A percentile compares a stretch with the other conserved stretches of the same genome.
Conservation (phyloP, 2,888 invertebrate genomes). For the Phymatocera aterrima region DNA sequence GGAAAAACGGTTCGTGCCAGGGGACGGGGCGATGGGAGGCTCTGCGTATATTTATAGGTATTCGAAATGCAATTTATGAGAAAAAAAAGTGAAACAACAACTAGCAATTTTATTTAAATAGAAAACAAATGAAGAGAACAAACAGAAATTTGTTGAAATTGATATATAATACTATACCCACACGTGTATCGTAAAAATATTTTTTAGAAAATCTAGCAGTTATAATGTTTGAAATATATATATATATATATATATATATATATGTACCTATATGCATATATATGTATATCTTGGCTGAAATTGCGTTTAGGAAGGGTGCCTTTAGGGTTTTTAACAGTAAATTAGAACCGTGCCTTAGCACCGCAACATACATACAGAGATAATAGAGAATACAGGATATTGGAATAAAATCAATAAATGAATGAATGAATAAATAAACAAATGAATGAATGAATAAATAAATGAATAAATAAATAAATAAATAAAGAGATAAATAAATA, state of each 20-base stretch:
- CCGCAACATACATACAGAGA: slow-evolving; percentile 50
- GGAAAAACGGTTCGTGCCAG: too few relatives aligned
- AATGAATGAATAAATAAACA: slow-evolving; percentile 27
- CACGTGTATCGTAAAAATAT: slow-evolving; percentile 50
- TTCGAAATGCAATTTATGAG: too few relatives aligned
- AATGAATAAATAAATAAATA: background rate
- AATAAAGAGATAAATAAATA: background rate
- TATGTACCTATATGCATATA: slow-evolving; percentile 34
- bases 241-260: slow-evolving; percentile 22
- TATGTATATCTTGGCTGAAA: slow-evolving; percentile 37
- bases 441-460: background rate
- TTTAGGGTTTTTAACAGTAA: slow-evolving; percentile 65
- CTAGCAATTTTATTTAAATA: background rate
- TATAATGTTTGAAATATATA: slow-evolving; percentile 14
- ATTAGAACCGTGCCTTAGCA: slow-evolving; percentile 72
- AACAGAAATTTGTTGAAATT: background rate
- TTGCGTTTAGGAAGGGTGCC: slow-evolving; percentile 66
- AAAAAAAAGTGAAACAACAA: too few relatives aligned
- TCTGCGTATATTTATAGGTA: too few relatives aligned
- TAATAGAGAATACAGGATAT: slow-evolving; percentile 14
- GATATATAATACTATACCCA: background rate
- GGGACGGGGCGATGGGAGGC: too few relatives aligned
- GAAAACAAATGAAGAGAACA: background rate
- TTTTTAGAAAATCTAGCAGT: slow-evolving; percentile 54
- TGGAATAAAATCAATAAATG: background rate